These are phyloP conservation scores for Sesia apiformis DNA, from an alignment of 2,888 invertebrate species.

Conservation along the genomic window DNA sequence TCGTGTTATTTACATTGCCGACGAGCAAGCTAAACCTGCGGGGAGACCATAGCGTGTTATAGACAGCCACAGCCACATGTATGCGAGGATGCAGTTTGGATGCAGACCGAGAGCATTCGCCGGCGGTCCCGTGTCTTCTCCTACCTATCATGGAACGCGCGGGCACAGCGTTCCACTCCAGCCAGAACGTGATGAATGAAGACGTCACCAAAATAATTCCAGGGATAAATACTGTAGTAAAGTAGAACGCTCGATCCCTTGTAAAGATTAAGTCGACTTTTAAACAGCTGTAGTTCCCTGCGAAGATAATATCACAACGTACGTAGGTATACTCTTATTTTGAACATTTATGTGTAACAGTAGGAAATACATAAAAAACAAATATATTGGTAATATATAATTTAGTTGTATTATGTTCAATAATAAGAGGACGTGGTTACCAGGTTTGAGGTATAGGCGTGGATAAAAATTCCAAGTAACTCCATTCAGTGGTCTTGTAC, in stretches of 20 bases:
- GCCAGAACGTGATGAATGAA: slow-evolving; percentile 91
- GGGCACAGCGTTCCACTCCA: slow-evolving; percentile 93
- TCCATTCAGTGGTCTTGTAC: slow-evolving; percentile 73
- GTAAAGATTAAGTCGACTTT: slow-evolving; percentile 91
- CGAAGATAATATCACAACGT: slow-evolving; percentile 38
- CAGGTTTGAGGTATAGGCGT: slow-evolving; percentile 16
- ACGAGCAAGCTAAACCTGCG: slow-evolving; percentile 48
- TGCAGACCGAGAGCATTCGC: slow-evolving; percentile 14
- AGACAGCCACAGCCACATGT: slow-evolving; percentile 61
- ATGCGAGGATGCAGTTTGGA: slow-evolving; percentile 26
- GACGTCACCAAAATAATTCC: slow-evolving; percentile 92
- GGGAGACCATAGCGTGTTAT: slow-evolving; percentile 45
- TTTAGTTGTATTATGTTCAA: too few relatives aligned
- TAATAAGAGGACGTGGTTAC: too few relatives aligned
- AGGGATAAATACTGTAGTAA: slow-evolving; percentile 92
- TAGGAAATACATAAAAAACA: too few relatives aligned
- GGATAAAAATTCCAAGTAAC: slow-evolving; percentile 66
- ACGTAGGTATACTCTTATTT: slow-evolving; percentile 22
- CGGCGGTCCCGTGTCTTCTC: slow-evolving; percentile 8
- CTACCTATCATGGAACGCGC: slow-evolving; percentile 92
- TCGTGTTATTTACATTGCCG: slow-evolving; percentile 33
- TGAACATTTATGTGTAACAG: neutral
- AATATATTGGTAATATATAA: too few relatives aligned
- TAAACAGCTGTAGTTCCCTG: slow-evolving; percentile 93
- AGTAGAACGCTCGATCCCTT: slow-evolving; percentile 91